phyloP scores from a whole-genome alignment of 1,140 invertebrate genomes.

The Rhopalosiphum padi region DNA sequence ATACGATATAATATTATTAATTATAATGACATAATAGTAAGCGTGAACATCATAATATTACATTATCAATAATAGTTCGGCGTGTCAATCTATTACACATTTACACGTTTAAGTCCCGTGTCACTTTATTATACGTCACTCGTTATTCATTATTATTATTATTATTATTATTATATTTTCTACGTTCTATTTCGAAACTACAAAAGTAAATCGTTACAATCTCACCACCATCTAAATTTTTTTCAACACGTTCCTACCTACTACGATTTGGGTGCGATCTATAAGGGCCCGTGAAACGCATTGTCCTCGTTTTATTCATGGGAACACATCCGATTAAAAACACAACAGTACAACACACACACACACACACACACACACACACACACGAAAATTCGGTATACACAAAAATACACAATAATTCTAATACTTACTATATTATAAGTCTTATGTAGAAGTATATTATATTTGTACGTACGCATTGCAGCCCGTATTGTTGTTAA shows the following conservation, averaged over 20 bases:
- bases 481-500: background rate
- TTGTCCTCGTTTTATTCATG: constrained; percentile 34
- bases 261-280: background rate
- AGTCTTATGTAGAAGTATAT: background rate
- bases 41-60: background rate
- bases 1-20: background rate
- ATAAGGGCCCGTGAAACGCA: background rate
- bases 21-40: background rate
- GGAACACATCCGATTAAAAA: constrained; percentile 26
- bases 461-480: background rate
- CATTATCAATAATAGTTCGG: background rate
- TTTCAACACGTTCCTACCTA: background rate
- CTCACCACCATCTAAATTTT: background rate
- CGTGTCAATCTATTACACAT: background rate
- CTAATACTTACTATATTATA: background rate
- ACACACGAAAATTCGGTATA: background rate
- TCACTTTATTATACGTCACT: background rate
- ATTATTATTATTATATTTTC: background rate
- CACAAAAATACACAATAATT: background rate
- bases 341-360: background rate
- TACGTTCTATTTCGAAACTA: background rate
- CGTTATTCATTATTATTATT: constrained; percentile 3
- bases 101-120: background rate
- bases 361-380: background rate
- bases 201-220: constrained; percentile 18